phyloP scores from a whole-genome alignment of 2,888 invertebrate genomes.

The Campoplex capitator region DNA sequence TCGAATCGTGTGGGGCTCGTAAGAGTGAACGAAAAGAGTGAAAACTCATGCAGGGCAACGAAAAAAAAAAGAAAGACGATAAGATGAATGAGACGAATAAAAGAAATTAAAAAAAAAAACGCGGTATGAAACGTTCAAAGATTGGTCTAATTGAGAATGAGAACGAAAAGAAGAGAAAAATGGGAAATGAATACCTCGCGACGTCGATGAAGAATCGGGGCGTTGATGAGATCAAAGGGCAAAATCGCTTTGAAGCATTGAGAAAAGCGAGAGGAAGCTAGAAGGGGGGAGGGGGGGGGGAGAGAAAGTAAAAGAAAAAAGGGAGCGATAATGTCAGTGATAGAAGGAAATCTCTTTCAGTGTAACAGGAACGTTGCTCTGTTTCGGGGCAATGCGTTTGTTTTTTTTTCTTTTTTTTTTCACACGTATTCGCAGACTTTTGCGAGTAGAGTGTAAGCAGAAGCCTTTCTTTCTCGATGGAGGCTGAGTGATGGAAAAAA shows the following conservation, averaged over 20 bases:
- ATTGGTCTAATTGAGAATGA: background rate
- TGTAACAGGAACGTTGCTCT: conserved; percentile 3
- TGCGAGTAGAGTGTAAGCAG: background rate
- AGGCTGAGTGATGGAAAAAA: conserved; percentile 45
- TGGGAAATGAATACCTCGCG: conserved; percentile 1
- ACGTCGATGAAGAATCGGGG: conserved; percentile 6
- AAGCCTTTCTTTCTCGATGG: conserved; percentile 23
- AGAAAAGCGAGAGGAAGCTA: background rate
- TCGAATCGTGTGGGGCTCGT: too few species aligned
- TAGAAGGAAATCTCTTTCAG: conserved; percentile 42
- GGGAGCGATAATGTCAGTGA: conserved; percentile 40
- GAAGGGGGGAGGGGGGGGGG: background rate
- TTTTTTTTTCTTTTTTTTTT: background rate
- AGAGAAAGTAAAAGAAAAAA: background rate
- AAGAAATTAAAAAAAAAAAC: background rate
- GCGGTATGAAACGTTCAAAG: too few species aligned
- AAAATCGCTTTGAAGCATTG: conserved; percentile 21
- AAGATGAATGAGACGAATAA: background rate
- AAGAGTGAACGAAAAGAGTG: too few species aligned
- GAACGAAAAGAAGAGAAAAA: conserved; percentile 23
- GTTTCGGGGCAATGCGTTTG: background rate
- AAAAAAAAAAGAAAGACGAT: background rate
- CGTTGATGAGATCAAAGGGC: conserved; percentile 36
- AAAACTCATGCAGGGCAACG: background rate
- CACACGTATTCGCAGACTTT: conserved; percentile 7